Conservation (phyloP, 2,888 invertebrate genomes). For the Zele albiditarsus region DNA sequence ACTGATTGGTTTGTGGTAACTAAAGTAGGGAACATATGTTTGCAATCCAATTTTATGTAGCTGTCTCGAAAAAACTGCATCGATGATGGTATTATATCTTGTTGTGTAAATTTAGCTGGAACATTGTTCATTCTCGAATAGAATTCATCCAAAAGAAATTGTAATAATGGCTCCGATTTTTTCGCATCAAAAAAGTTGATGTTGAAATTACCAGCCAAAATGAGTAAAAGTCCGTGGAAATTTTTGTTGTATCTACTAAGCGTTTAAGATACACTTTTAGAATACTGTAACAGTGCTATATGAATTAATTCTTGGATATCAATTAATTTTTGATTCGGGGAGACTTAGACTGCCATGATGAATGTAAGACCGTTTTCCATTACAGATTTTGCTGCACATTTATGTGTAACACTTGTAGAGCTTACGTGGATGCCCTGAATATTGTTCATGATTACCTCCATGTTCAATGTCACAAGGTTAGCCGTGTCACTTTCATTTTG, state of each 20-base stretch:
- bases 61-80: slow-evolving; percentile 5
- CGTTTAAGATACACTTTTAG: background rate
- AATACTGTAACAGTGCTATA: background rate
- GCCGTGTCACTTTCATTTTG: too few species aligned
- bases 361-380: too few species aligned
- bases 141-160: background rate
- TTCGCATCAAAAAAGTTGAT: too few species aligned
- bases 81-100: background rate
- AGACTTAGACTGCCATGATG: too few species aligned
- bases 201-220: too few species aligned
- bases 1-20: background rate
- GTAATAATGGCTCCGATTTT: too few species aligned
- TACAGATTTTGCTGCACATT: too few species aligned
- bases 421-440: too few species aligned
- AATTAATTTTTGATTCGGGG: too few species aligned
- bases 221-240: slow-evolving; percentile 38
- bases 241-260: background rate
- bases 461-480: too few species aligned
- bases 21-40: background rate
- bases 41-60: background rate
- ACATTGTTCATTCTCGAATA: background rate
- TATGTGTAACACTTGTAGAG: too few species aligned
- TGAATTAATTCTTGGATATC: background rate
- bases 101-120: slow-evolving; percentile 1
- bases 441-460: too few species aligned